phyloP scores from a whole-genome alignment of 2,113 vertebrate species.

The Gambusia holbrooki region DNA sequence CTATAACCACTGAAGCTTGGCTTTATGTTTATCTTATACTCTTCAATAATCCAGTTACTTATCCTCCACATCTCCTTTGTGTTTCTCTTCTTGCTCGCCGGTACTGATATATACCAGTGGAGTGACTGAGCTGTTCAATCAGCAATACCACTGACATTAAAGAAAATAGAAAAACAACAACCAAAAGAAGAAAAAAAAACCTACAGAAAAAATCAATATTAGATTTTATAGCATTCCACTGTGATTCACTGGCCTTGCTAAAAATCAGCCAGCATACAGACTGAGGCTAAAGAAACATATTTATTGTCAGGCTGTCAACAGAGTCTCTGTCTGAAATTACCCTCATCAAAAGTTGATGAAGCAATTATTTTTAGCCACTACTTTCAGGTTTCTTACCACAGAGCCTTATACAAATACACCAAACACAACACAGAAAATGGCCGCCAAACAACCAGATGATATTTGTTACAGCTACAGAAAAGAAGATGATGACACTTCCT shows the following conservation, averaged over 20 bases:
- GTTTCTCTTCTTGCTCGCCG: conserved; percentile 44
- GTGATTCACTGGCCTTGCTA: conserved; percentile 47
- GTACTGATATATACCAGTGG: conserved; percentile 42
- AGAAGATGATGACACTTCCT: too few species aligned
- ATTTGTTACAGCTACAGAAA: too few species aligned
- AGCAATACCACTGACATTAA: conserved; percentile 59
- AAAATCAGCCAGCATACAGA: conserved; percentile 51
- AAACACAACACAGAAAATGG: too few species aligned
- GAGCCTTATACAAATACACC: conserved; percentile 24
- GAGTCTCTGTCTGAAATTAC: conserved; percentile 41
- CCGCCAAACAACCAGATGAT: too few species aligned
- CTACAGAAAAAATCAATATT: conserved; percentile 57
- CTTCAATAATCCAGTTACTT: conserved; percentile 14
- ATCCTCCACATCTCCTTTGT: conserved; percentile 37
- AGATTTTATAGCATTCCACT: conserved; percentile 44
- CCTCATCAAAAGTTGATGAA: conserved; percentile 60
- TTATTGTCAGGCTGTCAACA: conserved; percentile 52
- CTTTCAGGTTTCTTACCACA: conserved; percentile 15
- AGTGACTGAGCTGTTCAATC: conserved; percentile 55
- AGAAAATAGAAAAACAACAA: conserved; percentile 32
- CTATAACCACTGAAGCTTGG: neutral
- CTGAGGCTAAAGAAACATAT: conserved; percentile 40
- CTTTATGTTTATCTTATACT: conserved; percentile 17
- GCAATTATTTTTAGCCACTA: conserved; percentile 45
- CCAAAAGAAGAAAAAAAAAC: conserved; percentile 1